Conservation (phyloP, 2,888 invertebrate species). For the Coleophora deauratella region DNA sequence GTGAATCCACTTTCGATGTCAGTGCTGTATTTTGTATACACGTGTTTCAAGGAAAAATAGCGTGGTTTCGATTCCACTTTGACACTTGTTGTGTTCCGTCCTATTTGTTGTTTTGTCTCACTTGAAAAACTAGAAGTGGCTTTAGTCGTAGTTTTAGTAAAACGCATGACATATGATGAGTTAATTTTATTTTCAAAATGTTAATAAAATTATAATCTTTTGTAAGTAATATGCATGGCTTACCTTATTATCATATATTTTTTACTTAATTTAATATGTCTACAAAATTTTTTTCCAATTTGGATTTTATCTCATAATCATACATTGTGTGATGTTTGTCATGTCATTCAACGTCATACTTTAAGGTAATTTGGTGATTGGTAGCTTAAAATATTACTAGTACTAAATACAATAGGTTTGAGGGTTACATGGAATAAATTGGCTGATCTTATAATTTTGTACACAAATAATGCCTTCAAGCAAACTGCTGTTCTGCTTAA, state of each 20-base stretch:
- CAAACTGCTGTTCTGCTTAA: too few relatives aligned
- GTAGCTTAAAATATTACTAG: conserved; percentile 26
- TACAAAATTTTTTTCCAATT: conserved; percentile 1
- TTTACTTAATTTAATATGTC: too few relatives aligned
- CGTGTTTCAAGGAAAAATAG: too few relatives aligned
- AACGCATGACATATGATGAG: conserved; percentile 2
- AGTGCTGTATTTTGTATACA: too few relatives aligned
- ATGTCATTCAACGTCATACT: conserved; percentile 18
- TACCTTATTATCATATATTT: neutral
- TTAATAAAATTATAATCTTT: conserved; percentile 1
- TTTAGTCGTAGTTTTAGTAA: neutral
- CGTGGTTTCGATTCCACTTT: too few relatives aligned
- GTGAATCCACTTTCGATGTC: too few relatives aligned
- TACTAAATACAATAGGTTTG: conserved; percentile 16
- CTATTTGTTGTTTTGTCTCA: too few relatives aligned
- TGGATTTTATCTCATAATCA: neutral
- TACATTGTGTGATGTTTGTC: conserved; percentile 34
- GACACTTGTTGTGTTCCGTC: too few relatives aligned
- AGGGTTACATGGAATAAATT: conserved; percentile 36
- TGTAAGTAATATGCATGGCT: conserved; percentile 8
- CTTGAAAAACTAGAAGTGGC: too few relatives aligned
- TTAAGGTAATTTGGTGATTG: conserved; percentile 31
- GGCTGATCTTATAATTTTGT: conserved; percentile 28
- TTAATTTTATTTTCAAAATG: neutral
- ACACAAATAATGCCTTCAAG: too few relatives aligned